Evolutionary conservation across 2,797 vertebrate species (phyloP).

Genomic region (Dipus sagitta): DNA sequence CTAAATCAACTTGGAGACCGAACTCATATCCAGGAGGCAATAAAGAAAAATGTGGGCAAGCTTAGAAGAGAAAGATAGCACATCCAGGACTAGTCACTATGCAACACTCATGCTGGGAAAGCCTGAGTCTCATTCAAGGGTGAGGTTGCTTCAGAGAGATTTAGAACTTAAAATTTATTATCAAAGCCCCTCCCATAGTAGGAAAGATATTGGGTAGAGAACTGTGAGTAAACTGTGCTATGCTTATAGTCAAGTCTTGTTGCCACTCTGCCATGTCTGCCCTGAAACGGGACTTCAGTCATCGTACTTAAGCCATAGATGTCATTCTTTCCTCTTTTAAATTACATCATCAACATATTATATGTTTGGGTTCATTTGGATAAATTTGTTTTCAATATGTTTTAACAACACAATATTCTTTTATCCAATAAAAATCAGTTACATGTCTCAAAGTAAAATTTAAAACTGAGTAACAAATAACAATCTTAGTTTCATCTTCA

Average conservation of each 20-base stretch:
- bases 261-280: too few species aligned
- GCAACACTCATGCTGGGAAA: neutral
- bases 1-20: neutral
- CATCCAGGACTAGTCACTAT: neutral
- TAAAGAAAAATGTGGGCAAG: neutral
- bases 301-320: neutral
- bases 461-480: neutral
- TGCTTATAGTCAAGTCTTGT: neutral
- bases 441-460: neutral
- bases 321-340: neutral
- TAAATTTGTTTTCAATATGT: neutral
- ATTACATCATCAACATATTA: neutral
- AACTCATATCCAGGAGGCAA: neutral
- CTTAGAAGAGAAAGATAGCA: neutral
- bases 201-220: neutral
- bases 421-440: slow-evolving; percentile 3
- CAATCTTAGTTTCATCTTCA: neutral
- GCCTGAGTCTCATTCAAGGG: neutral
- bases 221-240: neutral
- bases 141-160: neutral
- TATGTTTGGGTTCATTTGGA: neutral
- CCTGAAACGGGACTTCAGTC: neutral
- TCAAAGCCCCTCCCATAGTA: neutral
- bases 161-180: neutral
- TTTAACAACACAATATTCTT: slow-evolving; percentile 11